Evolutionary conservation across 2,888 invertebrate species (phyloP), one percentile per base, ranked within the genome.

Genomic region (Cosmorhoe ocellata): DNA sequence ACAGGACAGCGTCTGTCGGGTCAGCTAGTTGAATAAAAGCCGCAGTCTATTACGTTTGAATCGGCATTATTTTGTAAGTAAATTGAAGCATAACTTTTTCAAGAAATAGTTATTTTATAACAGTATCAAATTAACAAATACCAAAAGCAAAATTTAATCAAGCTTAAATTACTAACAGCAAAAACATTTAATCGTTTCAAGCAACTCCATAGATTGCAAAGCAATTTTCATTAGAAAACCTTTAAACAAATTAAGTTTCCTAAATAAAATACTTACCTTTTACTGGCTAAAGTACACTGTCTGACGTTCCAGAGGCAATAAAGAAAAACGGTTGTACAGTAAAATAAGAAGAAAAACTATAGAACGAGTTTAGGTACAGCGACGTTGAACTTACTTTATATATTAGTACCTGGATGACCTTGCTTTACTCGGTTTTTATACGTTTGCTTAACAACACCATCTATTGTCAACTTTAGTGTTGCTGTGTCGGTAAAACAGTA

Each of bases 131-230:
- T n/a, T n/a, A n/a, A n/a, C n/a, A 40, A 22, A 12, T 9, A 28
- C 33, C 8, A n/a, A 33, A 44, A 37, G 48, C 59, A 53, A 53
- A 36, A 46, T 60, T 48, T 49, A 53, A 52, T 52, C 27, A 48
- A 47, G 43, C 11, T 43, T 22, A 30, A 48, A 48, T 48, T 49
- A 45, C 52, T 46, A 24, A 44, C 36, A 34, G 38, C 28, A 38
- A 34, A 52, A 52, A 24, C 36, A 13, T 40, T 44, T 47, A 33
- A 37, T 18, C 24, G 24, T 14, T 47, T 43, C 11, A 38, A 41
- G 38, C 33, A 31, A 31, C 11, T 38, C 43, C 44, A 34, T 48
- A 33, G 28, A 28, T 44, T 32, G 32, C 30, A 24, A 31, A 30
- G 50, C 46, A 47, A 50, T 55, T 46, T 46, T 55, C 54, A 55